phyloP scores from a whole-genome alignment of 2,888 invertebrate genomes.

The Neoascia interrupta region DNA sequence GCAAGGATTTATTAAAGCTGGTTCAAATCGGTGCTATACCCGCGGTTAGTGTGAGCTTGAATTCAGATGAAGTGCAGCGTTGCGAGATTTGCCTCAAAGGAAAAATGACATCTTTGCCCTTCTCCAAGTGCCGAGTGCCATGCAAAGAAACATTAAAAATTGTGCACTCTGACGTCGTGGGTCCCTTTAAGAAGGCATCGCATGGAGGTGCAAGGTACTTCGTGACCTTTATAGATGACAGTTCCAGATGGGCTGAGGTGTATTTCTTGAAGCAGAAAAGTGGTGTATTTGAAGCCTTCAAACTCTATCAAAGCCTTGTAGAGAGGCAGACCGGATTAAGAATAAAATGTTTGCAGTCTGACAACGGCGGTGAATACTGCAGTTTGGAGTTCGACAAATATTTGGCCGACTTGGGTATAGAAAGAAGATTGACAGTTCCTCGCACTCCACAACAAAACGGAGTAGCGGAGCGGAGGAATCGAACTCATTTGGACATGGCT shows the following conservation, averaged over 20 bases:
- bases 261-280: constrained; percentile 29
- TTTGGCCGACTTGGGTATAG: constrained; percentile 1
- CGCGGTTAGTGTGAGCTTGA: too few species aligned
- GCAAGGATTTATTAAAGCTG: constrained; percentile 39
- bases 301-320: neutral
- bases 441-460: constrained; percentile 27
- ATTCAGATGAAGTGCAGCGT: too few species aligned
- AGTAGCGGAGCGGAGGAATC: neutral
- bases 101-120: constrained; percentile 13
- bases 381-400: constrained; percentile 14
- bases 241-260: constrained; percentile 15
- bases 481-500: neutral
- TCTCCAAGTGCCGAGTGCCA: constrained; percentile 4
- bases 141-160: constrained; percentile 4
- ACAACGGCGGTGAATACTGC: constrained; percentile 22
- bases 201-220: neutral
- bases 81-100: constrained; percentile 7
- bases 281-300: constrained; percentile 11
- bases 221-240: constrained; percentile 8
- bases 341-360: constrained; percentile 15
- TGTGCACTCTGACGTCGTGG: constrained; percentile 19
- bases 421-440: constrained; percentile 14
- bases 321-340: constrained; percentile 1
- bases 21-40: constrained; percentile 27
- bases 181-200: neutral